phyloP scores from a whole-genome alignment of 2,113 vertebrate species.

The Manacus vitellinus region DNA sequence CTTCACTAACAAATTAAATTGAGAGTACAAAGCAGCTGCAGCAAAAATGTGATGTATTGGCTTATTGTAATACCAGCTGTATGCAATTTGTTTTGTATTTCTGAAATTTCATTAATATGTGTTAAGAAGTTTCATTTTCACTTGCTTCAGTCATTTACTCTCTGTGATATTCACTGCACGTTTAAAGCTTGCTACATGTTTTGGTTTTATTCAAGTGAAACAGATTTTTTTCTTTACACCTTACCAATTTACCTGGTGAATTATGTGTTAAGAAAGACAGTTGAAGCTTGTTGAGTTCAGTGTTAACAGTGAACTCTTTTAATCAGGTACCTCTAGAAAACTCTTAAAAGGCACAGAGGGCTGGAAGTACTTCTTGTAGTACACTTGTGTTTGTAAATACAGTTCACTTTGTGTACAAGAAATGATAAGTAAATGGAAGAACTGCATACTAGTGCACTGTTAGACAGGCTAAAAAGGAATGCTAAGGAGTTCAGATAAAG shows the following conservation, averaged over 20 bases:
- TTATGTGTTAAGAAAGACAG: slow-evolving; percentile 6
- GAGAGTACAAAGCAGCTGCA: slow-evolving; percentile 37
- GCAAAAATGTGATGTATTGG: neutral
- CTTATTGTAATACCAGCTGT: slow-evolving; percentile 1
- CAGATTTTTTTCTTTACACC: slow-evolving; percentile 15
- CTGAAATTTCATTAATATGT: slow-evolving; percentile 47
- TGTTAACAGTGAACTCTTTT: slow-evolving; percentile 12
- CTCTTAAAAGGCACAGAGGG: neutral
- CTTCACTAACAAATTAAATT: neutral
- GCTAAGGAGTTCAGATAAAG: neutral
- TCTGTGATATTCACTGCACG: slow-evolving; percentile 66
- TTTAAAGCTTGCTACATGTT: slow-evolving; percentile 61
- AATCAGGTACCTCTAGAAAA: slow-evolving; percentile 13
- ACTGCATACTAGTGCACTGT: neutral
- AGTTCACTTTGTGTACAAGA: neutral
- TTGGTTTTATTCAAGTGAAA: neutral
- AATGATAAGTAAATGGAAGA: neutral
- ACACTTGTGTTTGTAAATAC: neutral
- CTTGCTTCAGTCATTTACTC: slow-evolving; percentile 60
- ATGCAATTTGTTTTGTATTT: slow-evolving; percentile 46
- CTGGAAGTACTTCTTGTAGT: neutral
- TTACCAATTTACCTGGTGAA: slow-evolving; percentile 36
- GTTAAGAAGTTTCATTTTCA: slow-evolving; percentile 71
- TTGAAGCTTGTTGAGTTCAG: neutral
- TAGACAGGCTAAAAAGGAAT: neutral